Percentiles rank a stretch among this genome's conserved stretches.
phyloP scores from a whole-genome alignment of 2,888 invertebrate genomes.

The Elgonia sp. region DNA sequence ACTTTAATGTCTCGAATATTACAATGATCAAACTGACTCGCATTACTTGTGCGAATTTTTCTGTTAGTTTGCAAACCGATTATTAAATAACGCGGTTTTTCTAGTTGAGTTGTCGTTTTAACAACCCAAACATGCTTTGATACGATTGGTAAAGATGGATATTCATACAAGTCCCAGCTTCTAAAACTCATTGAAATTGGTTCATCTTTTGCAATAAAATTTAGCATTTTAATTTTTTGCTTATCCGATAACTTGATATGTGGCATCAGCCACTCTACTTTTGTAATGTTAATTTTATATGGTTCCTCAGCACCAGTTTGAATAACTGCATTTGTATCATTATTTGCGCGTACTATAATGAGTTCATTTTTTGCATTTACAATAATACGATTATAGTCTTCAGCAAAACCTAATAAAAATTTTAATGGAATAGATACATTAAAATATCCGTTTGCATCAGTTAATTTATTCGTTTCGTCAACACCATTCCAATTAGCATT shows the following conservation, averaged over 20 bases:
- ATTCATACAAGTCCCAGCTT: slow-evolving; percentile 36
- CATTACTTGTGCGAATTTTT: slow-evolving; percentile 66
- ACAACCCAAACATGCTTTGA: slow-evolving; percentile 31
- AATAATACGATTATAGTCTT: neutral
- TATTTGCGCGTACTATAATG: neutral
- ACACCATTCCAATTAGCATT: neutral
- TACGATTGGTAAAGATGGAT: neutral
- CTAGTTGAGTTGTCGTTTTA: slow-evolving; percentile 41
- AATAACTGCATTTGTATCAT: slow-evolving; percentile 10
- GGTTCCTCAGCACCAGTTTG: slow-evolving; percentile 13
- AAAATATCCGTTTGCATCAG: neutral
- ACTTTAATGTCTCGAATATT: slow-evolving; percentile 49
- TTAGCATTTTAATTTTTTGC: slow-evolving; percentile 22
- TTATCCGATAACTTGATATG: slow-evolving; percentile 17
- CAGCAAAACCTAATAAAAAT: no score
- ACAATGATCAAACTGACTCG: no score
- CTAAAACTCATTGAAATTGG: slow-evolving; percentile 39
- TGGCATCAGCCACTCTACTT: slow-evolving; percentile 44
- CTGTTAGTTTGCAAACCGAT: slow-evolving; percentile 82
- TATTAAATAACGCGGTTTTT: slow-evolving; percentile 27
- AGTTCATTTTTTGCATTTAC: slow-evolving; percentile 7
- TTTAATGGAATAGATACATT: neutral
- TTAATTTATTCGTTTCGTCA: neutral
- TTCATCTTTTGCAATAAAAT: slow-evolving; percentile 41
- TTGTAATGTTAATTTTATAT: slow-evolving; percentile 23